Evolutionary conservation across 2,113 vertebrate genomes (phyloP).

Genomic region (Pterocles orientalis): DNA sequence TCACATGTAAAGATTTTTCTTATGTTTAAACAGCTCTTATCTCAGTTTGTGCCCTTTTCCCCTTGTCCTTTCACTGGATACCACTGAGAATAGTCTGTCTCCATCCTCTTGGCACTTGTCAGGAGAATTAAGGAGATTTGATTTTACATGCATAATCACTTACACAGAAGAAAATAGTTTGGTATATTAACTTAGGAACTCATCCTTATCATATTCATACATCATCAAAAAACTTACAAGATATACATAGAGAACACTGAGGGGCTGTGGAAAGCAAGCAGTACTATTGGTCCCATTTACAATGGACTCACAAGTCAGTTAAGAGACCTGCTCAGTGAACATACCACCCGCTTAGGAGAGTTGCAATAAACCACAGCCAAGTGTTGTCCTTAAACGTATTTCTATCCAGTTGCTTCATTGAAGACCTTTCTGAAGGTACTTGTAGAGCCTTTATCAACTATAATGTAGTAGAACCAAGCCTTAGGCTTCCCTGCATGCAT

Average conservation of each 20-base stretch:
- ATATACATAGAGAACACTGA: background rate
- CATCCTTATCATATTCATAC: background rate
- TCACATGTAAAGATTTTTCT: background rate
- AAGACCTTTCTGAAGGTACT: background rate
- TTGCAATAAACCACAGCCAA: background rate
- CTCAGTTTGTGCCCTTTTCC: background rate
- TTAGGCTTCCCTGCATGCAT: background rate
- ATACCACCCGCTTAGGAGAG: background rate
- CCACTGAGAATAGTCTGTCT: background rate
- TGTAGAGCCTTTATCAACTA: background rate
- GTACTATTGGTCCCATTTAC: background rate
- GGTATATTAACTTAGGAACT: background rate
- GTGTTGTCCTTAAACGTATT: background rate
- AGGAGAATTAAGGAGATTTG: background rate
- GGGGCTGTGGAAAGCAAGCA: background rate
- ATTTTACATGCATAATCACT: background rate
- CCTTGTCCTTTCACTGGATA: background rate
- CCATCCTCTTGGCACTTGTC: background rate
- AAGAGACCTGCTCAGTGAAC: background rate
- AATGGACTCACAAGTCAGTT: background rate
- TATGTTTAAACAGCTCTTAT: background rate
- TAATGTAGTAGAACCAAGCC: background rate
- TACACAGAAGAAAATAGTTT: background rate
- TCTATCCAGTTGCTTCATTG: background rate
- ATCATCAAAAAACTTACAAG: background rate